These are phyloP conservation scores for Chirona hameri DNA, from an alignment of 2,888 invertebrate genomes.

Conservation along the genomic window DNA sequence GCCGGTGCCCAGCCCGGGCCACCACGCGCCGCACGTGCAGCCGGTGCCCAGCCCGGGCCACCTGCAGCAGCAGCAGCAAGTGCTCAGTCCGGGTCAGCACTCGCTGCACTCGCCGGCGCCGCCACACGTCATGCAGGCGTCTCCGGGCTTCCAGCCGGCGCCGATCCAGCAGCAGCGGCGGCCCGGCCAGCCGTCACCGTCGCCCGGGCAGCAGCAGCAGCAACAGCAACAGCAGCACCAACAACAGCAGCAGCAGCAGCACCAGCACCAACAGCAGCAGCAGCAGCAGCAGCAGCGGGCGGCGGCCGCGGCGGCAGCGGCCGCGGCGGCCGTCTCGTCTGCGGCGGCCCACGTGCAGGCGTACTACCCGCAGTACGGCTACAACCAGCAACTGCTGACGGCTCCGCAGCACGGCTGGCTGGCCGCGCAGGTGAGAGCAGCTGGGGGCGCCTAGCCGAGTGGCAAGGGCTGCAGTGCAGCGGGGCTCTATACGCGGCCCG, in stretches of 20 bases:
- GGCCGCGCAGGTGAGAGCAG: background rate
- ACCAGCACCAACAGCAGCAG: background rate
- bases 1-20: background rate
- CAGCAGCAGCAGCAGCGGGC: background rate
- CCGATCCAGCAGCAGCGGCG: constrained; percentile 1
- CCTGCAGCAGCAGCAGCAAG: constrained; percentile 35
- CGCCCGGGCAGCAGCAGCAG: background rate
- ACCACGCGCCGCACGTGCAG: constrained; percentile 37
- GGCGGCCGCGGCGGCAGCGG: background rate
- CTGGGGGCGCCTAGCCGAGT: background rate
- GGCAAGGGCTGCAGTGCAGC: background rate
- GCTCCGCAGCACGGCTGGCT: constrained; percentile 5
- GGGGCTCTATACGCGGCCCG: background rate
- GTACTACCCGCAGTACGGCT: constrained; percentile 22
- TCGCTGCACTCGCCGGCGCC: constrained; percentile 31
- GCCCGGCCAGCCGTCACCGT: background rate
- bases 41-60: constrained; percentile 12
- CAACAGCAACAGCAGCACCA: background rate
- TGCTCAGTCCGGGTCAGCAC: constrained; percentile 34
- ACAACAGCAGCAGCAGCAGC: background rate
- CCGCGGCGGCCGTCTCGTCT: background rate
- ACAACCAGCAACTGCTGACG: constrained; percentile 5
- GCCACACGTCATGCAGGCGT: constrained; percentile 30
- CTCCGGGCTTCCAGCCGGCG: constrained; percentile 34
- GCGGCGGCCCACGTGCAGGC: background rate